A percentile compares a stretch with the other conserved stretches of the same genome.
These are phyloP conservation scores for Hucho hucho DNA, from an alignment of 2,113 vertebrate species.

Conservation along the genomic window DNA sequence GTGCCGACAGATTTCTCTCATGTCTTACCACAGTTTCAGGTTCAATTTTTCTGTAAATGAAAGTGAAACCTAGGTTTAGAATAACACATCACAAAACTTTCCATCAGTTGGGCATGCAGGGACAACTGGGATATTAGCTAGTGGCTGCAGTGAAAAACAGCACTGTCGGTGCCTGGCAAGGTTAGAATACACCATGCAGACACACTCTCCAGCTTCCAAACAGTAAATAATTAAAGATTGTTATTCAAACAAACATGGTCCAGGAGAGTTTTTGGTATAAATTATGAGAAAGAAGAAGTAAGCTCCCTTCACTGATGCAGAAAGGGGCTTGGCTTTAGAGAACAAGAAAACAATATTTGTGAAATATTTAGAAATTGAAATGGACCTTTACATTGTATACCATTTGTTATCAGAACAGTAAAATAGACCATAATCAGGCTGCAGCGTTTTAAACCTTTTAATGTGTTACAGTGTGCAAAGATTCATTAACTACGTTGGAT, in stretches of 20 bases:
- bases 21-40: too few species aligned
- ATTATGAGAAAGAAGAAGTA: conserved; percentile 10
- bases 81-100: background rate
- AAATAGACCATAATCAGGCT: conserved; percentile 15
- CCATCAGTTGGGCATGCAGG: too few species aligned
- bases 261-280: conserved; percentile 23
- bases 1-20: too few species aligned
- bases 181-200: too few species aligned
- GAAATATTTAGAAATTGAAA: too few species aligned
- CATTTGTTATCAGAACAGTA: conserved; percentile 37
- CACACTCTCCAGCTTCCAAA: conserved; percentile 7
- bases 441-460: conserved; percentile 49
- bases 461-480: conserved; percentile 57
- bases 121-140: background rate
- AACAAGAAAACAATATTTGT: background rate
- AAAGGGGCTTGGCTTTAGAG: background rate
- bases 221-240: conserved; percentile 41
- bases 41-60: conserved; percentile 32
- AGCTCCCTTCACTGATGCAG: background rate
- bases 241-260: conserved; percentile 39
- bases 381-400: background rate
- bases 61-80: conserved; percentile 50
- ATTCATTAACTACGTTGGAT: conserved; percentile 48
- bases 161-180: too few species aligned
- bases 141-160: too few species aligned